Conservation (phyloP, 1,140 invertebrate genomes). For the Drosophila pseudoobscura region DNA sequence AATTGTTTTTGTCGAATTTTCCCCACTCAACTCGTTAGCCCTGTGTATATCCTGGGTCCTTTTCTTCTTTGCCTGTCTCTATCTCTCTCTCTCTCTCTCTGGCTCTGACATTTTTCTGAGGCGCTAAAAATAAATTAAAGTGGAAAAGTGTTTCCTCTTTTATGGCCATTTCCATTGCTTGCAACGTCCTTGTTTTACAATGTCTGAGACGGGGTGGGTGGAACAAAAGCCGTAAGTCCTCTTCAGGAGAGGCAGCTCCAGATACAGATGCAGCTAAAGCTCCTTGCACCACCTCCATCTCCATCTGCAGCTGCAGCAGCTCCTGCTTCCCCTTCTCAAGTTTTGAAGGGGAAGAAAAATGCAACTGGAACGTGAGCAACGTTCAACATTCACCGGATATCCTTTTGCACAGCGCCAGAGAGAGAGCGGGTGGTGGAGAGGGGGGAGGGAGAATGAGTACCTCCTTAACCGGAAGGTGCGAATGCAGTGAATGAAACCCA, state of each 20-base stretch:
- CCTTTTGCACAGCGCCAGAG: constrained; percentile 54
- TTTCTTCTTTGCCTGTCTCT: constrained; percentile 2
- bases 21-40: constrained; percentile 19
- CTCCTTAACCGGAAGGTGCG: constrained; percentile 22
- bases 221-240: constrained; percentile 40
- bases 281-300: no score
- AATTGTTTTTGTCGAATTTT: constrained; percentile 26
- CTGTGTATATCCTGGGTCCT: background rate
- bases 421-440: background rate
- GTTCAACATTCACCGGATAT: constrained; percentile 64
- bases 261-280: constrained; percentile 2
- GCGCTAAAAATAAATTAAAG: constrained; percentile 78
- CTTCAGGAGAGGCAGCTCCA: constrained; percentile 37
- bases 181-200: constrained; percentile 63
- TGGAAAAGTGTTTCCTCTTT: constrained; percentile 74
- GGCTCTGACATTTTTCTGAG: constrained; percentile 52
- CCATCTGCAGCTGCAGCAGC: no score
- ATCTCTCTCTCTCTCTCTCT: constrained; percentile 17
- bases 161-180: constrained; percentile 41
- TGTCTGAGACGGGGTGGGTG: constrained; percentile 32
- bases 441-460: background rate
- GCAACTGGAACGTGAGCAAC: constrained; percentile 69
- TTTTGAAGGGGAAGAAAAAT: constrained; percentile 54
- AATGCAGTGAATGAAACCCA: constrained; percentile 66
- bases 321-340: constrained; percentile 12